Evolutionary conservation across 1,140 invertebrate species (phyloP).

Genomic region (Drosophila murphyi): DNA sequence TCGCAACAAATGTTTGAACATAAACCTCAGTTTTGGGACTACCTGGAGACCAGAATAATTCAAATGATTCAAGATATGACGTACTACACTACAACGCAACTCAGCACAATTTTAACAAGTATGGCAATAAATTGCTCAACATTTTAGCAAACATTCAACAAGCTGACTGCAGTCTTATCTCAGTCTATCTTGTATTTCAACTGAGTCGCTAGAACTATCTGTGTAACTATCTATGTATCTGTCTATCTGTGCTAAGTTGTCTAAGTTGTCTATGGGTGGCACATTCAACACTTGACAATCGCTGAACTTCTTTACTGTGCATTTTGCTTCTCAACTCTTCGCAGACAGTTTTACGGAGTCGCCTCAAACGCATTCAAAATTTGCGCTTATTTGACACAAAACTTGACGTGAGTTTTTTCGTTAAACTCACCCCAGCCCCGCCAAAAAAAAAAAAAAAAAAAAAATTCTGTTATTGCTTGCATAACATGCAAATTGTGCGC

Average conservation of each 20-base stretch:
- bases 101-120: conserved; percentile 11
- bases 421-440: too few species aligned
- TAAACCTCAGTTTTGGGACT: neutral
- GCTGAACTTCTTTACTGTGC: conserved; percentile 64
- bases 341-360: conserved; percentile 24
- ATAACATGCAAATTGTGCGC: conserved; percentile 73
- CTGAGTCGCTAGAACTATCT: conserved; percentile 17
- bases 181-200: conserved; percentile 7
- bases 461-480: conserved; percentile 9
- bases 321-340: conserved; percentile 49
- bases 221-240: conserved; percentile 16
- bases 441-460: too few species aligned
- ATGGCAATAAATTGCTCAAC: conserved; percentile 29
- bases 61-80: neutral
- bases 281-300: conserved; percentile 60
- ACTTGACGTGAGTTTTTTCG: conserved; percentile 58
- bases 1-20: neutral
- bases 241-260: conserved; percentile 23
- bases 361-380: conserved; percentile 65
- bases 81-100: neutral
- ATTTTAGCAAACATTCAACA: conserved; percentile 8
- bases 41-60: neutral
- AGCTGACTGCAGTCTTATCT: conserved; percentile 34
- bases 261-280: conserved; percentile 17
- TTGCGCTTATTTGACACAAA: conserved; percentile 80